phyloP scores from a whole-genome alignment of 2,113 vertebrate genomes.

The Acrocephalus arundinaceus region DNA sequence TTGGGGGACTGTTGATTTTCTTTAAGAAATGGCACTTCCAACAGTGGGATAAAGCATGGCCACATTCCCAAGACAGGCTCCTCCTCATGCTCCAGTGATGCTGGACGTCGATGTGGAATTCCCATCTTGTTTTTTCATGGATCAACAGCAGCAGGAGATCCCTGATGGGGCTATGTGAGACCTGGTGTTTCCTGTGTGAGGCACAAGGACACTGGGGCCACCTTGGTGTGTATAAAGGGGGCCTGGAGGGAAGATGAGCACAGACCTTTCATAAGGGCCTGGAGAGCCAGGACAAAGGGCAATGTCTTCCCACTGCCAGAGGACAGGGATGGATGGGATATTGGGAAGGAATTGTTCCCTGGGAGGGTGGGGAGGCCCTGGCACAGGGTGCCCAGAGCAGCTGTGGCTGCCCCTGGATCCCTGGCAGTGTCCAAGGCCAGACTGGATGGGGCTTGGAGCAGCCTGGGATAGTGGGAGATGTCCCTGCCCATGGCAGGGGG shows the following conservation, averaged over 20 bases:
- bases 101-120: not conserved
- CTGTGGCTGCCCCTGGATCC: not conserved
- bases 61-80: not conserved
- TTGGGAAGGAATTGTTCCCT: not conserved
- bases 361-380: not conserved
- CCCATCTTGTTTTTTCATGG: accelerated
- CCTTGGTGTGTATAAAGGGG: not conserved
- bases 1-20: not conserved
- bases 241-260: not conserved
- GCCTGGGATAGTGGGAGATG: accelerated
- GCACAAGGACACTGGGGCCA: not conserved
- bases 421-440: not conserved
- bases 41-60: not conserved
- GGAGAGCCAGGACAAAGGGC: not conserved
- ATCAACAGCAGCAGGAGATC: not conserved
- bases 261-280: not conserved
- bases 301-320: not conserved
- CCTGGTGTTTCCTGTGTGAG: accelerated
- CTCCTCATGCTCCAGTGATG: not conserved
- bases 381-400: not conserved
- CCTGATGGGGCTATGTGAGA: accelerated
- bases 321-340: not conserved
- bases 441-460: accelerated
- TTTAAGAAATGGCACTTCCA: not conserved
- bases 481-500: not conserved